These are phyloP conservation scores for Megamerina dolium DNA, from an alignment of 2,888 invertebrate species.

Conservation along the genomic window DNA sequence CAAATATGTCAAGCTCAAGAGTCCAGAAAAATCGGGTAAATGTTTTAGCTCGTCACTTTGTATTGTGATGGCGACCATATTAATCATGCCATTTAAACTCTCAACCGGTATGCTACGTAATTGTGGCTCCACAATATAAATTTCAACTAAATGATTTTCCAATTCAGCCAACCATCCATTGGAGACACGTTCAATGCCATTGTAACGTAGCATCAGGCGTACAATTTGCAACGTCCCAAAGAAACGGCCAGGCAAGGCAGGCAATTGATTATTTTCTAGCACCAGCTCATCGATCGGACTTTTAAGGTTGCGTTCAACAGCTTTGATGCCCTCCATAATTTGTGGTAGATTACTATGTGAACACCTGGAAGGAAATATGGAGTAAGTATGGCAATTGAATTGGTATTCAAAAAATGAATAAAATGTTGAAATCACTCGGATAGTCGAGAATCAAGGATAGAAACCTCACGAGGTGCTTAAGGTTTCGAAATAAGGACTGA, in stretches of 20 bases:
- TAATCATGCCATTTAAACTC: conserved; percentile 66
- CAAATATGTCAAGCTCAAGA: conserved; percentile 66
- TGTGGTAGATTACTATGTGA: conserved; percentile 82
- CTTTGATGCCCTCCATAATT: conserved; percentile 67
- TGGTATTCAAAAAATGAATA: too few species aligned
- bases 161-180: conserved; percentile 75
- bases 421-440: too few species aligned
- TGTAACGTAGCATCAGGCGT: conserved; percentile 76
- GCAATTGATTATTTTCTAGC: conserved; percentile 79
- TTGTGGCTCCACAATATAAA: conserved; percentile 79
- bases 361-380: conserved; percentile 58
- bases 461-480: too few species aligned
- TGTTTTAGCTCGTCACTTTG: conserved; percentile 71
- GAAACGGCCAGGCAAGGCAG: conserved; percentile 75
- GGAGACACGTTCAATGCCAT: conserved; percentile 73
- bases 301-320: conserved; percentile 58
- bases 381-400: background rate
- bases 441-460: too few species aligned
- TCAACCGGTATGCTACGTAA: conserved; percentile 72
- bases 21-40: conserved; percentile 65
- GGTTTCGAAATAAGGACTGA: too few species aligned
- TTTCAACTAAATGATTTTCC: conserved; percentile 70
- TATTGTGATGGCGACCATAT: conserved; percentile 76
- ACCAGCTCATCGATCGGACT: conserved; percentile 79
- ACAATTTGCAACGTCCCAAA: conserved; percentile 71